These are phyloP conservation scores for Pantherophis alleghaniensis DNA, from an alignment of 2,797 vertebrate genomes.

Conservation along the genomic window DNA sequence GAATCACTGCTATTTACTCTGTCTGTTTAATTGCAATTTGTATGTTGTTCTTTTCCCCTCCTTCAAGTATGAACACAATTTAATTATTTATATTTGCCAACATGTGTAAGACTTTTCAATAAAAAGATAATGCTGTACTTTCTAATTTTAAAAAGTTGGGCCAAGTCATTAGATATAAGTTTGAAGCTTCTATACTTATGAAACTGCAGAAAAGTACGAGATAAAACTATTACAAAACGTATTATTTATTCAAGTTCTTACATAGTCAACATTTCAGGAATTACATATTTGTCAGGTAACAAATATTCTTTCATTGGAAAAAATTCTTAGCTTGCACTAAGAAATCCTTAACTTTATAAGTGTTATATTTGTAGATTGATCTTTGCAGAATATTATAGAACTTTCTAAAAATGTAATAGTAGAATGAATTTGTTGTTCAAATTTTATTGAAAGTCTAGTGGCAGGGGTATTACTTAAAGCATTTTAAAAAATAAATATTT, in stretches of 20 bases:
- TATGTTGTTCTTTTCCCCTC: neutral
- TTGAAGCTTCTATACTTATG: neutral
- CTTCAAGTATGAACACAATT: neutral
- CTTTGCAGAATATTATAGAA: neutral
- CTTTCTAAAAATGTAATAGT: neutral
- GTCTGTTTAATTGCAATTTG: neutral
- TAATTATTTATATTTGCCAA: neutral
- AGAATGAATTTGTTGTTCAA: neutral
- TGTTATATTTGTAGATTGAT: rapidly evolving
- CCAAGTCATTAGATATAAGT: neutral
- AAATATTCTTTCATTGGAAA: neutral
- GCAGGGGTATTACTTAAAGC: neutral
- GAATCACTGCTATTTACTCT: neutral
- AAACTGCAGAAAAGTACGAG: neutral
- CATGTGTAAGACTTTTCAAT: neutral
- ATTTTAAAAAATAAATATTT: neutral
- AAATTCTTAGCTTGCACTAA: neutral
- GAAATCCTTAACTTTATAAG: neutral
- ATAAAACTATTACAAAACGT: neutral
- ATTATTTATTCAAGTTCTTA: neutral
- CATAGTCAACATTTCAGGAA: neutral
- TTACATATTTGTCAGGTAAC: neutral
- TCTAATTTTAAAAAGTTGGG: neutral
- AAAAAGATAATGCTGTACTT: neutral
- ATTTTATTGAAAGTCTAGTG: neutral